These are phyloP conservation scores for Cichladusa arquata DNA, from an alignment of 2,113 vertebrate species.

Conservation along the genomic window DNA sequence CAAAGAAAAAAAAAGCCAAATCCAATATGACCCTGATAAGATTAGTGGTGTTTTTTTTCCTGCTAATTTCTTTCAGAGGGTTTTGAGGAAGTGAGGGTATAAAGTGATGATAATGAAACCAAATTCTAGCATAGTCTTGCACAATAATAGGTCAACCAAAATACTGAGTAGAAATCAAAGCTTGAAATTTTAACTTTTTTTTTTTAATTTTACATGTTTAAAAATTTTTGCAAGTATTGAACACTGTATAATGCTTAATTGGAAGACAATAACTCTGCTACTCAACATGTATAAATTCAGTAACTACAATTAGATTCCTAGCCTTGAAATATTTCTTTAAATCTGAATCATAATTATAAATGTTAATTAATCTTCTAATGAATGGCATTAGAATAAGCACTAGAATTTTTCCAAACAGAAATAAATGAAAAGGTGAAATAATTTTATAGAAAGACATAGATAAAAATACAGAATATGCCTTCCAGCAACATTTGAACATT, in stretches of 20 bases:
- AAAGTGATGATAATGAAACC: background rate
- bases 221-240: background rate
- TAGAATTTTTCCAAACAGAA: background rate
- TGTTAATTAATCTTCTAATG: background rate
- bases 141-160: background rate
- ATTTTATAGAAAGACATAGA: background rate
- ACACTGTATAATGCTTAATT: background rate
- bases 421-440: background rate
- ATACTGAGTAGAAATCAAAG: background rate
- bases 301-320: background rate
- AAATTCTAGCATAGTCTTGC: accelerated
- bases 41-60: background rate
- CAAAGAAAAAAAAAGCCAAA: background rate
- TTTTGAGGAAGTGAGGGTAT: accelerated
- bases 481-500: background rate
- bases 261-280: background rate
- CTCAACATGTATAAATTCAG: background rate
- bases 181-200: background rate
- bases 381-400: background rate
- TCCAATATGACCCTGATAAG: background rate
- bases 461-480: background rate
- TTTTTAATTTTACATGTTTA: background rate
- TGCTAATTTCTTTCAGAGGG: background rate
- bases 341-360: background rate
- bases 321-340: background rate